These are phyloP conservation scores for Chrysaora quinquecirrha DNA, from an alignment of 30 jellyfish, hydroid and myxozoan genomes.

Conservation along the genomic window DNA sequence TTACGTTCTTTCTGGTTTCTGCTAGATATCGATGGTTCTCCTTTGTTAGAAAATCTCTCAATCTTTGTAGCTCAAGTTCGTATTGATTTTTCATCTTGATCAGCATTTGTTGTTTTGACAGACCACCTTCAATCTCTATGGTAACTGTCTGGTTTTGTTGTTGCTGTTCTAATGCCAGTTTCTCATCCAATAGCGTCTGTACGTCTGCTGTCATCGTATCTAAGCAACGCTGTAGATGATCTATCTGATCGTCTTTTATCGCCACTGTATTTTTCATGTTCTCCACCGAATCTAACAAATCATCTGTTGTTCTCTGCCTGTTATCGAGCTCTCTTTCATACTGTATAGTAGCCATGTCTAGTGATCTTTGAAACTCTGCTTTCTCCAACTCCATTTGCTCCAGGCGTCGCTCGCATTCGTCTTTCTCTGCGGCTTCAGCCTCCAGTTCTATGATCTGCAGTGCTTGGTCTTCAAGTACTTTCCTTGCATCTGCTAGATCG, in stretches of 20 bases:
- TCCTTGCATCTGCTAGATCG: conserved; percentile 52
- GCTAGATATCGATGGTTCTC: conserved; percentile 74
- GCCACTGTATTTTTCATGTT: conserved; percentile 21
- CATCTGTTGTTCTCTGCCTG: conserved; percentile 8
- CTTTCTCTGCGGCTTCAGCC: conserved; percentile 33
- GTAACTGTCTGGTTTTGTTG: conserved; percentile 20
- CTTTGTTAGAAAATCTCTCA: conserved; percentile 60
- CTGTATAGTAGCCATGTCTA: conserved; percentile 14
- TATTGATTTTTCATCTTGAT: conserved; percentile 58
- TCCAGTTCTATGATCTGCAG: conserved; percentile 45
- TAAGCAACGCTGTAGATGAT: conserved; percentile 33
- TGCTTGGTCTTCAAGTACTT: conserved; percentile 31
- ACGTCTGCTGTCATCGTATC: conserved; percentile 55
- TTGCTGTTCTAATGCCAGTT: conserved; percentile 39
- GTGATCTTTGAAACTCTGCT: conserved; percentile 1
- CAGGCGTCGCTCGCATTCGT: conserved; percentile 10
- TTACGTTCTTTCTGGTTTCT: conserved; percentile 41
- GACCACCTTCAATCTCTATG: conserved; percentile 21
- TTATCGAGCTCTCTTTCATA: conserved; percentile 27
- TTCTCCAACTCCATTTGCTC: conserved; percentile 21
- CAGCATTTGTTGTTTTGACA: conserved; percentile 40
- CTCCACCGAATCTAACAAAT: conserved; percentile 9
- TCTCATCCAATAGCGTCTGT: conserved; percentile 69
- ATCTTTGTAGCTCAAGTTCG: conserved; percentile 59
- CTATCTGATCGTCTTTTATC: conserved; percentile 43